Evolutionary conservation across 2,797 vertebrate species (phyloP).

Genomic region (Hafferia zeledoni): DNA sequence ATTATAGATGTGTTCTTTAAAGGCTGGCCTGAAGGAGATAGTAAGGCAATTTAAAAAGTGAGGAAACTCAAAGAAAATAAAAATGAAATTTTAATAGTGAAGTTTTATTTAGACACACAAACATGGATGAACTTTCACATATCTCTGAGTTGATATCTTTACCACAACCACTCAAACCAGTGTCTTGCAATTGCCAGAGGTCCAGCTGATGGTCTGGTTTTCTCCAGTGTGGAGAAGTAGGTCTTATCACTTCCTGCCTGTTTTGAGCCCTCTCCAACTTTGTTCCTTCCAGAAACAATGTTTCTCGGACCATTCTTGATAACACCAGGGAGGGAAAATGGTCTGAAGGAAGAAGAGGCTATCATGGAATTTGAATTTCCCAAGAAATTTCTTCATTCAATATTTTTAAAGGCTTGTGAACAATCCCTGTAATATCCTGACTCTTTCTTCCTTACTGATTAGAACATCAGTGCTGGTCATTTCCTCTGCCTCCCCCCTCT

Average conservation of each 20-base stretch:
- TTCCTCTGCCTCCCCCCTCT: not conserved
- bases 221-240: not conserved
- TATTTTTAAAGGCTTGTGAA: conserved; percentile 32
- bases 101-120: not conserved
- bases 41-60: not conserved
- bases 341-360: conserved; percentile 39
- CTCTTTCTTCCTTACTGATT: conserved; percentile 48
- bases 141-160: not conserved
- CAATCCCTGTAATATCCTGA: conserved; percentile 17
- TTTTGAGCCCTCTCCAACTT: conserved; percentile 20
- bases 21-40: not conserved
- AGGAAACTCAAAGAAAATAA: not conserved
- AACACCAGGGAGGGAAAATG: conserved; percentile 11
- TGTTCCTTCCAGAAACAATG: not conserved
- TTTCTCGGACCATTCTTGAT: conserved; percentile 1
- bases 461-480: not conserved
- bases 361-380: conserved; percentile 30
- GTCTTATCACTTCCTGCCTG: conserved; percentile 31
- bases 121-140: not conserved
- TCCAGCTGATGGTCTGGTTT: not conserved
- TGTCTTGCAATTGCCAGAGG: not conserved
- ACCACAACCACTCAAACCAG: not conserved
- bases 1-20: not conserved
- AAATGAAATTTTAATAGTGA: not conserved
- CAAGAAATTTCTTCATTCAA: conserved; percentile 28